A percentile compares a stretch with the other conserved stretches of the same genome.
These are phyloP conservation scores for Thamnaconus septentrionalis DNA, from an alignment of 2,113 vertebrate species.

Conservation along the genomic window DNA sequence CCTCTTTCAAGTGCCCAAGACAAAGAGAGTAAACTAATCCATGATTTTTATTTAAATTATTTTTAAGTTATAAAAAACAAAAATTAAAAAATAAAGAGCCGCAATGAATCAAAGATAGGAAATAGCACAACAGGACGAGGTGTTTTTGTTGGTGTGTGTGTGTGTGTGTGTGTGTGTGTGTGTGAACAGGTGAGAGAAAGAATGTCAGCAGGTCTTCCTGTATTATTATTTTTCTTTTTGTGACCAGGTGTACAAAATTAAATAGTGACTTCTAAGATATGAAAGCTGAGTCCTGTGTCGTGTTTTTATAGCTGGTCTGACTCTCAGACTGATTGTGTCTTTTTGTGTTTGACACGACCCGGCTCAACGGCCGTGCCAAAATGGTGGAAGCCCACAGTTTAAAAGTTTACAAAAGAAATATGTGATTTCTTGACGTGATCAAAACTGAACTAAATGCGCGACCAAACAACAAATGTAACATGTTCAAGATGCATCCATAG, in stretches of 20 bases:
- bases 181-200: slow-evolving; percentile 6
- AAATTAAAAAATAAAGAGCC: not conserved
- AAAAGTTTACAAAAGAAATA: no score
- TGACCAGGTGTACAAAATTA: slow-evolving; percentile 58
- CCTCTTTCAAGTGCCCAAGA: slow-evolving; percentile 59
- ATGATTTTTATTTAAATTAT: slow-evolving; percentile 68
- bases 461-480: no score
- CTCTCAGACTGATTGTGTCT: not conserved
- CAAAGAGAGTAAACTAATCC: slow-evolving; percentile 9
- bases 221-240: slow-evolving; percentile 10
- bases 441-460: no score
- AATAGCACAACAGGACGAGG: slow-evolving; percentile 61
- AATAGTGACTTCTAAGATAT: slow-evolving; percentile 51
- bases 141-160: slow-evolving; percentile 23
- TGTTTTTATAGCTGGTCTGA: slow-evolving; percentile 10
- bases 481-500: no score
- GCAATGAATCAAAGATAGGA: slow-evolving; percentile 59
- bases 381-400: no score
- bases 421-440: no score
- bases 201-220: slow-evolving; percentile 31
- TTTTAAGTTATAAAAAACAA: slow-evolving; percentile 62
- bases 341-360: not conserved
- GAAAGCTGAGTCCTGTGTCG: slow-evolving; percentile 1
- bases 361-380: no score
- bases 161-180: slow-evolving; percentile 1